phyloP scores from a whole-genome alignment of 2,888 invertebrate genomes.

The Drosophila monieri region DNA sequence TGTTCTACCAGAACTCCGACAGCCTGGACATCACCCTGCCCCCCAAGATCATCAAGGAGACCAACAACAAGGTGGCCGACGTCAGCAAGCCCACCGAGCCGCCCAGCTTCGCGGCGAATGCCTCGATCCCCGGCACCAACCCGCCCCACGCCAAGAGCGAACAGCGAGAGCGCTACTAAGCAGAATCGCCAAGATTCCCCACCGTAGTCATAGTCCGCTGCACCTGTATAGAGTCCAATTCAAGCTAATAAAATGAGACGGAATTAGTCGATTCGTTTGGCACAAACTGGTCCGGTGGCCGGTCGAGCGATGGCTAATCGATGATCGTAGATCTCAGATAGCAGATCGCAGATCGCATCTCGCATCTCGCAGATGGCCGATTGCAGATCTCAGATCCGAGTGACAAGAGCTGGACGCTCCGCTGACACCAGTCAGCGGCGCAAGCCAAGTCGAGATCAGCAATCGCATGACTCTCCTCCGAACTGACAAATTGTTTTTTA shows the following conservation, averaged over 20 bases:
- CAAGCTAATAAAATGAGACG: conserved; percentile 28
- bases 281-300: conserved; percentile 58
- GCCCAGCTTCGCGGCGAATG: conserved; percentile 6
- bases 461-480: conserved; percentile 6
- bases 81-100: conserved; percentile 3
- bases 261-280: conserved; percentile 27
- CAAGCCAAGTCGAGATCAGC: conserved; percentile 3
- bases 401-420: conserved; percentile 46
- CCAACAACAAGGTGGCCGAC: conserved; percentile 73
- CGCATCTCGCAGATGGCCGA: neutral
- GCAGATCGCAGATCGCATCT: no score
- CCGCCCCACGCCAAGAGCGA: conserved; percentile 57
- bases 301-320: conserved; percentile 54
- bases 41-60: conserved; percentile 67
- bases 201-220: conserved; percentile 34
- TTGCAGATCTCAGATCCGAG: conserved; percentile 19
- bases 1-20: conserved; percentile 77
- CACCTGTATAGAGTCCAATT: conserved; percentile 44
- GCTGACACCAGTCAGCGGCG: conserved; percentile 49
- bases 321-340: conserved; percentile 33
- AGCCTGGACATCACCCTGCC: conserved; percentile 79
- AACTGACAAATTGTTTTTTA: conserved; percentile 14
- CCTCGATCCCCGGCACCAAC: conserved; percentile 58
- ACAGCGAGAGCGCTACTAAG: conserved; percentile 46
- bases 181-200: neutral